These are phyloP conservation scores for Graphium colonna DNA, from an alignment of 2,888 invertebrate genomes.

Conservation along the genomic window DNA sequence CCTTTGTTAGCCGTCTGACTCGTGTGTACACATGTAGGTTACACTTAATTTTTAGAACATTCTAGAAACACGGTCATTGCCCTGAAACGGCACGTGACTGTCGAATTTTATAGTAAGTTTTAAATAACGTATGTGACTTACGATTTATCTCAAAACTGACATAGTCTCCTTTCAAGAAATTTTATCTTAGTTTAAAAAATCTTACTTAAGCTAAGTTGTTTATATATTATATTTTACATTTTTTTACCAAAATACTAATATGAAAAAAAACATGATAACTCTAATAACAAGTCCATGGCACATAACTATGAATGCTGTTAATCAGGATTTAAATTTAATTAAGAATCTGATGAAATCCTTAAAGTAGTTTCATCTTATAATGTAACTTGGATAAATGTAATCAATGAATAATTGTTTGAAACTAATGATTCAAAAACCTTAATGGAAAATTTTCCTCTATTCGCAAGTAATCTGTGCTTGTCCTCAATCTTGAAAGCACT, in stretches of 20 bases:
- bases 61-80: neutral
- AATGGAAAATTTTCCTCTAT: neutral
- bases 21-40: neutral
- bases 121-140: too few relatives aligned
- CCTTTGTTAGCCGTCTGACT: neutral
- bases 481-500: constrained; percentile 40
- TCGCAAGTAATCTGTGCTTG: constrained; percentile 19
- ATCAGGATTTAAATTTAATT: too few relatives aligned
- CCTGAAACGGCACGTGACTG: neutral
- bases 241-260: too few relatives aligned
- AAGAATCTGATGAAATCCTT: too few relatives aligned
- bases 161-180: too few relatives aligned
- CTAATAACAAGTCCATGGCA: too few relatives aligned
- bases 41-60: neutral
- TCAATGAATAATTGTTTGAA: neutral
- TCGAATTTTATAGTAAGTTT: neutral
- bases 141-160: too few relatives aligned
- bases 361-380: neutral
- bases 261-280: neutral
- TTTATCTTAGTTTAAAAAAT: too few relatives aligned
- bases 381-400: neutral
- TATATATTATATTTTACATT: too few relatives aligned
- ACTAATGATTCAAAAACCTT: neutral
- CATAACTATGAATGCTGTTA: too few relatives aligned
- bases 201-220: too few relatives aligned